These are phyloP conservation scores for Tauraco erythrolophus DNA, from an alignment of 2,113 vertebrate species.

Conservation along the genomic window DNA sequence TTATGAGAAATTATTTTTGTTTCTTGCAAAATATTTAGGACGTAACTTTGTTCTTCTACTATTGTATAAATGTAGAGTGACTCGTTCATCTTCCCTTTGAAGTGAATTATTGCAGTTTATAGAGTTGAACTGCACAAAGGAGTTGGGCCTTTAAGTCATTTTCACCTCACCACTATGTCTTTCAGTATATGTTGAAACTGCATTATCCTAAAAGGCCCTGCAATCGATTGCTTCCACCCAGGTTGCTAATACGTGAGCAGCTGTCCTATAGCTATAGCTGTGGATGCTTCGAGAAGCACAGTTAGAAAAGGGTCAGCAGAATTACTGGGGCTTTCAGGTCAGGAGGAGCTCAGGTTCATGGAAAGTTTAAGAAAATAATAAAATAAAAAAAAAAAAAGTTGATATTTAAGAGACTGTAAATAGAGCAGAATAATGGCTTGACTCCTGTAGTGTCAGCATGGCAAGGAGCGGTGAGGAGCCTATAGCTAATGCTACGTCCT, in stretches of 20 bases:
- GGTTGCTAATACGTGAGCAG: not conserved
- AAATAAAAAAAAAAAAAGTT: not conserved
- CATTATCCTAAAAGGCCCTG: conserved; percentile 17
- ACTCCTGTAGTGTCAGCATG: not conserved
- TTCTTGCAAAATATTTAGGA: not conserved
- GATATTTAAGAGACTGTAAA: conserved; percentile 4
- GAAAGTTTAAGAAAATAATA: conserved; percentile 19
- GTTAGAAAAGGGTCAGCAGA: not conserved
- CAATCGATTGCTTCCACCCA: not conserved
- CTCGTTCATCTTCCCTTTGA: not conserved
- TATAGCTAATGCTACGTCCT: conserved; percentile 6
- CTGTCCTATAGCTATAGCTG: not conserved
- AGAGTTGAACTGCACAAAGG: conserved; percentile 10
- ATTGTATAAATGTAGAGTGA: not conserved
- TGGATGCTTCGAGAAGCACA: not conserved
- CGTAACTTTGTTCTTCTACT: not conserved
- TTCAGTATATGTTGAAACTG: not conserved
- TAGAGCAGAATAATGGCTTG: not conserved
- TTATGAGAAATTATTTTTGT: not conserved
- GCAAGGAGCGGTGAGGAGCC: not conserved
- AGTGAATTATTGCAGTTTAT: conserved; percentile 15
- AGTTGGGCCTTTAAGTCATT: conserved; percentile 18
- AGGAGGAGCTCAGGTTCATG: conserved; percentile 4
- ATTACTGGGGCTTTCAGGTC: not conserved
- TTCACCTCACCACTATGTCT: not conserved